phyloP scores from a whole-genome alignment of 1,140 invertebrate species.

The Saccostrea cuccullata region DNA sequence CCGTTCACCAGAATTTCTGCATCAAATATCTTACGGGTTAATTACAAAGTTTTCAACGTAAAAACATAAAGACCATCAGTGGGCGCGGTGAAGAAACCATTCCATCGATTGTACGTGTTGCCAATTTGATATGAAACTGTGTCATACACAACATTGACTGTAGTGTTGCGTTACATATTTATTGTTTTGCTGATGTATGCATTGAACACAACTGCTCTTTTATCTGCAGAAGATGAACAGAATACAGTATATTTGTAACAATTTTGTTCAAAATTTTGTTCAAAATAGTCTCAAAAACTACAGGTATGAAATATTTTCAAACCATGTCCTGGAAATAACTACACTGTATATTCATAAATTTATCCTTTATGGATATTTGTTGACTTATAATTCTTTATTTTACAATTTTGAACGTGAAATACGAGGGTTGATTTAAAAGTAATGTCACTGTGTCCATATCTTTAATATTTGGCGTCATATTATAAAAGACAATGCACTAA shows the following conservation, averaged over 20 bases:
- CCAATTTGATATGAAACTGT: background rate
- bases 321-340: background rate
- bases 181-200: background rate
- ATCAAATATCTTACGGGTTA: background rate
- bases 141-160: background rate
- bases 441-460: no score
- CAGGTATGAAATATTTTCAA: background rate
- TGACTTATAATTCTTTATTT: background rate
- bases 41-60: background rate
- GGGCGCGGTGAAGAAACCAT: background rate
- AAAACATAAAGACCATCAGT: background rate
- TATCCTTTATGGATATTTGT: background rate
- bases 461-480: no score
- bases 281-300: no score
- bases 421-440: no score
- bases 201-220: background rate
- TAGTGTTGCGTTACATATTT: background rate
- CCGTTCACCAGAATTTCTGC: background rate
- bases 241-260: no score
- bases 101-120: background rate
- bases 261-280: no score
- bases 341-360: background rate
- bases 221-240: background rate
- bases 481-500: no score
- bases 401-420: no score